Percentiles rank a stretch among this genome's conserved stretches.
phyloP scores from a whole-genome alignment of 2,797 vertebrate genomes.

The Heteromormyrus szaboi region DNA sequence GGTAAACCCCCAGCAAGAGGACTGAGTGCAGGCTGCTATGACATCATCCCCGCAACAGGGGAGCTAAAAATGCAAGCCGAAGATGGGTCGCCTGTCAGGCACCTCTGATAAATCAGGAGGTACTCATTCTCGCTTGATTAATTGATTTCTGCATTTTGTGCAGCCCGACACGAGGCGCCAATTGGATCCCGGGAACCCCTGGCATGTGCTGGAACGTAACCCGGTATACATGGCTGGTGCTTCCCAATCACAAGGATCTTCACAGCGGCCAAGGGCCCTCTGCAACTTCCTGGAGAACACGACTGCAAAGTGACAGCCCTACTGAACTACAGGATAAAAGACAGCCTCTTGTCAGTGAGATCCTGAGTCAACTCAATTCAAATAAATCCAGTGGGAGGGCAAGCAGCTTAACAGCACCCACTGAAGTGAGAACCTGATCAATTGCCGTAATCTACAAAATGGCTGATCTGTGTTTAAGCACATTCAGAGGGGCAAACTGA shows the following conservation, averaged over 20 bases:
- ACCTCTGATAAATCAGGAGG: not conserved
- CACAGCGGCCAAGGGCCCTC: not conserved
- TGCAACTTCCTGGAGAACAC: not conserved
- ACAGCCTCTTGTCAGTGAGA: not conserved
- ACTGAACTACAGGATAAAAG: not conserved
- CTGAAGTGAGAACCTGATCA: not conserved
- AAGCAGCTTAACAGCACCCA: not conserved
- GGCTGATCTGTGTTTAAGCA: conserved; percentile 2
- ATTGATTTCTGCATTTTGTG: not conserved
- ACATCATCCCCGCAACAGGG: not conserved
- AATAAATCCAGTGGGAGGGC: not conserved
- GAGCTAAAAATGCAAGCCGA: not conserved
- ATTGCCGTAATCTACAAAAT: not conserved
- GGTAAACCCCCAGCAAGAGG: not conserved
- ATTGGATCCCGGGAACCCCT: not conserved
- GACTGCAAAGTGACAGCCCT: not conserved
- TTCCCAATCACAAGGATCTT: not conserved
- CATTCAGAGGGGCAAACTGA: not conserved
- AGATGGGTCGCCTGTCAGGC: not conserved
- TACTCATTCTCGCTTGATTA: not conserved
- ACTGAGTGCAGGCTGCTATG: not conserved
- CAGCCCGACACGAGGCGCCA: not conserved
- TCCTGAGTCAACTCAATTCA: not conserved
- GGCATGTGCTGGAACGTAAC: not conserved
- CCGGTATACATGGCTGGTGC: not conserved